Conservation (phyloP, 2,797 vertebrate genomes). For the Rhinichthys osculus region DNA sequence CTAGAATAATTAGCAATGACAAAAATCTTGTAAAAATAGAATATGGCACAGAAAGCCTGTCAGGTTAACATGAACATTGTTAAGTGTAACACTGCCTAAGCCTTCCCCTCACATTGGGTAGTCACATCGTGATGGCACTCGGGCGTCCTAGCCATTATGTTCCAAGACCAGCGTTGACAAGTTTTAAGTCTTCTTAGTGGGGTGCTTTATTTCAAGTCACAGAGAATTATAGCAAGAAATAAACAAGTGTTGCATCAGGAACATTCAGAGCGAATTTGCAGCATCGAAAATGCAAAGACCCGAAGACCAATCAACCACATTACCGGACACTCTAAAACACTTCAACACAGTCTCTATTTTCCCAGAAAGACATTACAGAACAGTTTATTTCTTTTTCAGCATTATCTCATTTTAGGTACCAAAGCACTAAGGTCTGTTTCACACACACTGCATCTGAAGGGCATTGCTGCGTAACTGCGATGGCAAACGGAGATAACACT, state of each 20-base stretch:
- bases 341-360: background rate
- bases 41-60: constrained; percentile 61
- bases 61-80: constrained; percentile 57
- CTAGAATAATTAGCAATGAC: constrained; percentile 75
- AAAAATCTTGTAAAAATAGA: constrained; percentile 72
- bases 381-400: constrained; percentile 16
- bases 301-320: constrained; percentile 52
- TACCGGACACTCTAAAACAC: background rate
- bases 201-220: constrained; percentile 50
- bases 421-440: background rate
- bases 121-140: constrained; percentile 62
- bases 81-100: constrained; percentile 43
- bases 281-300: constrained; percentile 41
- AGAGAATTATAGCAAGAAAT: constrained; percentile 62
- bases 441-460: background rate
- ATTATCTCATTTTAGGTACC: background rate
- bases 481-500: background rate
- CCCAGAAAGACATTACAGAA: constrained; percentile 1
- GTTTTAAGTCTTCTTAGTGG: constrained; percentile 56
- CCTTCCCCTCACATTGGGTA: constrained; percentile 46
- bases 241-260: constrained; percentile 61
- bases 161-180: constrained; percentile 56
- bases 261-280: constrained; percentile 51
- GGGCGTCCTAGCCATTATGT: constrained; percentile 46
- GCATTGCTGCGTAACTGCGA: background rate